phyloP scores from a whole-genome alignment of 2,797 vertebrate species.

The Microctenopoma lineatum region DNA sequence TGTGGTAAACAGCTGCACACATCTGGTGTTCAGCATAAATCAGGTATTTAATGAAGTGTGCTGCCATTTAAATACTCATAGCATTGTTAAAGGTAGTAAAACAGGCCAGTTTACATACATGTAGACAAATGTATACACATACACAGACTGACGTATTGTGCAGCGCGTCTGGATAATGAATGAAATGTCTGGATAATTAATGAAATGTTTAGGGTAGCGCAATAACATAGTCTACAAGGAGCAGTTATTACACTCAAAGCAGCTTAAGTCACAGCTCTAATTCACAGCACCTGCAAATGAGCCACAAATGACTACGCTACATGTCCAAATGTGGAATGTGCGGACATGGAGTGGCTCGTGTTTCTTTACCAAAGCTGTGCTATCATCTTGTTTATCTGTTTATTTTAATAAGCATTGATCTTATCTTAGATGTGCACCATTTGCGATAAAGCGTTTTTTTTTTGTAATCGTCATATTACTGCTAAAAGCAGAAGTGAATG shows the following conservation, averaged over 20 bases:
- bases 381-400: not conserved
- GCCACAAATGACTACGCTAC: not conserved
- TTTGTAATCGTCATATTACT: conserved; percentile 10
- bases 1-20: conserved; percentile 13
- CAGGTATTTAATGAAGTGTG: conserved; percentile 23
- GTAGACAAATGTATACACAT: conserved; percentile 18
- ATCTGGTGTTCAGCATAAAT: conserved; percentile 11
- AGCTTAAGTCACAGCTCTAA: too few relatives aligned
- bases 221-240: conserved; percentile 45
- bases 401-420: conserved; percentile 7
- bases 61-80: conserved; percentile 29
- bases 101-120: conserved; percentile 20
- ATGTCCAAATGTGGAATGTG: conserved; percentile 5
- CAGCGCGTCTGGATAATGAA: conserved; percentile 2
- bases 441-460: conserved; percentile 25
- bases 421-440: conserved; percentile 33
- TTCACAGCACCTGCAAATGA: too few relatives aligned
- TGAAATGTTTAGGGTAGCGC: conserved; percentile 21
- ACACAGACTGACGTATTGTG: conserved; percentile 8
- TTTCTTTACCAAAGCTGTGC: conserved; percentile 3
- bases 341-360: conserved; percentile 3
- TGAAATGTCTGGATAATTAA: conserved; percentile 23
- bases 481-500: not conserved
- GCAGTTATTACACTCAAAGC: conserved; percentile 20
- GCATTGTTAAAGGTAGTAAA: conserved; percentile 22